Base-by-base conservation (phyloP, 1,140 invertebrate genomes). In the Neoseiulus cucumeris region DNA sequence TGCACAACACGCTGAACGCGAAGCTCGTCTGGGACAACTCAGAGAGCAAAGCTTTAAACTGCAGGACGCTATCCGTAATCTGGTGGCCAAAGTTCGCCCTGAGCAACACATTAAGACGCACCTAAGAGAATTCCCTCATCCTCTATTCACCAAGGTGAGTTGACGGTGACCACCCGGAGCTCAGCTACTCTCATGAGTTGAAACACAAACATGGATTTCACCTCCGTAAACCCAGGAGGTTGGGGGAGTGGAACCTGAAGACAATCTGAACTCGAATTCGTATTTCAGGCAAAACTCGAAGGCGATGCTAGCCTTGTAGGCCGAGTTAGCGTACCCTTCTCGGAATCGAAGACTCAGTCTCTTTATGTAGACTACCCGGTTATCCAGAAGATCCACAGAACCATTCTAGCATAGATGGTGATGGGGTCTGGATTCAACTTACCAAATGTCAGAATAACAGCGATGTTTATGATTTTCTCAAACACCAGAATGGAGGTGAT, bases 111-210 rank as follows among this genome's bases (percentile, higher is more conserved):
- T 59, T 9, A 25, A 25, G 17, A 59, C 51, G 12, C 14, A 25
- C 22, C 22, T 59, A 17, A 25, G 51, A 20, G 22, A 59, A 25
- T 59, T 59, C 51, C 51, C 51, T n/a, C 51, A 59, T 25, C 51
- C 51, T 1, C 33, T 59, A 12, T 59, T 59, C 51, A 59, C 51
- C 33, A 59, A 59, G 22, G 51, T 59, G 33, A 59, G 45, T 28
- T 28, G 28, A 47, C 14, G 4, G 4, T 18, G 51, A 25, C 14
- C 22, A 2, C 25, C 22, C 51, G 14, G 22, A 59, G 25, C 14
- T 59, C 45, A 4, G 18, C 42, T 12, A 44, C 42, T 12, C 12
- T 44, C n/a, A 44, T 12, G 12, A 12, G n/a, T 12, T 44, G 42
- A 12, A 44, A 44, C 42, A 44, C 42, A 12, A 12, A n/a, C n/a